phyloP scores from a whole-genome alignment of 2,888 invertebrate genomes.

The Agrilus mali region DNA sequence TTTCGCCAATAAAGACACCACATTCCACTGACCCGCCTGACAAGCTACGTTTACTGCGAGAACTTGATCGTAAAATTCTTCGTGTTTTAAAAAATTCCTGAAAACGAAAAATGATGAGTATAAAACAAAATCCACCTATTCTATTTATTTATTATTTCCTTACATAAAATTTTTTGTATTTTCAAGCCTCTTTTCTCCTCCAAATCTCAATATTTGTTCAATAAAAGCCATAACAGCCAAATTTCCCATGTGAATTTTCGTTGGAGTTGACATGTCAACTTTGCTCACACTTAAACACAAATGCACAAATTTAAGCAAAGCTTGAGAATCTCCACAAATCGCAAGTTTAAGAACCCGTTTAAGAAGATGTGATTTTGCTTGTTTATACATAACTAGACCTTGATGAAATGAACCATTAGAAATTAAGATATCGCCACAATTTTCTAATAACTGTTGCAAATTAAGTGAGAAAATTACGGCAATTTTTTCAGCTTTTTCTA shows the following conservation, averaged over 20 bases:
- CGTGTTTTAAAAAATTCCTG: slow-evolving; percentile 45
- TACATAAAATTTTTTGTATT: slow-evolving; percentile 41
- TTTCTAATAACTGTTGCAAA: slow-evolving; percentile 56
- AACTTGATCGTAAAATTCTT: slow-evolving; percentile 51
- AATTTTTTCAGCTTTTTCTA: slow-evolving; percentile 43
- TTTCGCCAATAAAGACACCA: slow-evolving; percentile 37
- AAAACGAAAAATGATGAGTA: slow-evolving; percentile 12
- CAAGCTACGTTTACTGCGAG: slow-evolving; percentile 49
- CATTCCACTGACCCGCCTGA: slow-evolving; percentile 48
- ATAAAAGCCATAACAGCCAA: slow-evolving; percentile 52
- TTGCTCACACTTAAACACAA: slow-evolving; percentile 41
- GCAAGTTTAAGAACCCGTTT: slow-evolving; percentile 50
- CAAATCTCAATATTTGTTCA: slow-evolving; percentile 38
- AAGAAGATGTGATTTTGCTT: slow-evolving; percentile 40
- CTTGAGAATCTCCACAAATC: slow-evolving; percentile 45
- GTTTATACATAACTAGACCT: slow-evolving; percentile 68
- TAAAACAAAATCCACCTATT: not conserved
- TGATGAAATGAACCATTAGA: slow-evolving; percentile 60
- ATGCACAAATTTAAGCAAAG: slow-evolving; percentile 46
- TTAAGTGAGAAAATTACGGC: slow-evolving; percentile 48
- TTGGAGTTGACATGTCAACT: slow-evolving; percentile 43
- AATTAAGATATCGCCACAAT: slow-evolving; percentile 71
- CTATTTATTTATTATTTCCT: slow-evolving; percentile 16
- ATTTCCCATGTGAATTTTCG: slow-evolving; percentile 51
- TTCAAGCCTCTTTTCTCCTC: slow-evolving; percentile 25